Evolutionary conservation across 2,113 vertebrate species (phyloP).

Genomic region (Rhegmatorhina hoffmannsi): DNA sequence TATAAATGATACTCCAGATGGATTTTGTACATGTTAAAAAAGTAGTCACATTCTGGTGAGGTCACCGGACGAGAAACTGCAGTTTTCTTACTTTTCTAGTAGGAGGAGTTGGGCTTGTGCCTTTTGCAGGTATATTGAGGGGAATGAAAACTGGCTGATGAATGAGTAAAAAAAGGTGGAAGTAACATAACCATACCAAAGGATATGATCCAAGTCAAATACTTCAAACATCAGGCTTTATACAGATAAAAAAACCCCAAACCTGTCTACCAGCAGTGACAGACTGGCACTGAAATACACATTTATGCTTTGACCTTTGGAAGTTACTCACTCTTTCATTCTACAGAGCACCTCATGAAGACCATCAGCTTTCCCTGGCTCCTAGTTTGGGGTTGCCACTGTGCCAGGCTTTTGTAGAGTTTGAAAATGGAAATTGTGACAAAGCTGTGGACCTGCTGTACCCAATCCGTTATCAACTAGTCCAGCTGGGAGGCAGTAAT

Average conservation of each 20-base stretch:
- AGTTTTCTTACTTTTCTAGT: background rate
- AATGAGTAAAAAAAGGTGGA: background rate
- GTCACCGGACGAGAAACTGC: background rate
- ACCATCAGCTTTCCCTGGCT: conserved; percentile 81
- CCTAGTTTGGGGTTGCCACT: conserved; percentile 81
- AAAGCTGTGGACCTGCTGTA: conserved; percentile 82
- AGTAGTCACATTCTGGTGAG: background rate
- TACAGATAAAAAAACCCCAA: background rate
- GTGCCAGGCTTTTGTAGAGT: conserved; percentile 88
- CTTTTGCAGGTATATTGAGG: background rate
- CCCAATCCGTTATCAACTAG: conserved; percentile 83
- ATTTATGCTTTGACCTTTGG: background rate
- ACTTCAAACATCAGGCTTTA: background rate
- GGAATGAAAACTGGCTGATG: background rate
- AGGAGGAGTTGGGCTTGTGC: background rate
- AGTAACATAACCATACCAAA: background rate
- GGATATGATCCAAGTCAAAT: background rate
- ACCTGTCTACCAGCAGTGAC: background rate
- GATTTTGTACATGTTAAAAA: background rate
- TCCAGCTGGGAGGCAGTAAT: conserved; percentile 87
- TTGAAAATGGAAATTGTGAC: conserved; percentile 81
- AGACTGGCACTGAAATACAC: background rate
- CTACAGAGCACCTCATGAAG: conserved; percentile 79
- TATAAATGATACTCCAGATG: background rate
- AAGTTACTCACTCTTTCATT: background rate